Percentiles rank a stretch among this genome's conserved stretches.
These are phyloP conservation scores for Pipa parva DNA, from an alignment of 2,113 vertebrate species.

Conservation along the genomic window DNA sequence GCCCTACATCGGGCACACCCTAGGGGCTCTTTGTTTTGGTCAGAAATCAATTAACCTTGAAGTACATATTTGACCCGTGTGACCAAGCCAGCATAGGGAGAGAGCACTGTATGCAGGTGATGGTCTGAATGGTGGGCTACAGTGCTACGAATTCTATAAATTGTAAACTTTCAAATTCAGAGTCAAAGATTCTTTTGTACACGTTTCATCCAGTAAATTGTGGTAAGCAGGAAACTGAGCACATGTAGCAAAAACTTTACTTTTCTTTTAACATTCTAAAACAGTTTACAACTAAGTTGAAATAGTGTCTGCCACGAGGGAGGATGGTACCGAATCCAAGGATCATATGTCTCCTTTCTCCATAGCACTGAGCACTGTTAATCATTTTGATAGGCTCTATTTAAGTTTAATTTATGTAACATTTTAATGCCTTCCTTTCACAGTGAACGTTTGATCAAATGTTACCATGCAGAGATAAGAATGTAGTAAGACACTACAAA, in stretches of 20 bases:
- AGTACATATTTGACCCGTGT: no score
- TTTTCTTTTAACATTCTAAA: background rate
- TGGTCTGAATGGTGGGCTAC: no score
- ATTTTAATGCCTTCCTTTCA: constrained; percentile 30
- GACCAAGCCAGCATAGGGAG: no score
- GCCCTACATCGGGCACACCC: no score
- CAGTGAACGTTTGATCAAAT: constrained; percentile 31
- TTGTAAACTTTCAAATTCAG: no score
- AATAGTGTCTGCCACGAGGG: constrained; percentile 10
- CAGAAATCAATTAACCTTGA: no score
- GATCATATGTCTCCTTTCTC: constrained; percentile 18
- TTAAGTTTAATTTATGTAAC: constrained; percentile 33
- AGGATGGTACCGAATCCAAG: background rate
- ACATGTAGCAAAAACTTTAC: background rate
- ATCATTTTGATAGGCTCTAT: constrained; percentile 36
- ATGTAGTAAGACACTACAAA: constrained; percentile 23
- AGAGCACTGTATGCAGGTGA: no score
- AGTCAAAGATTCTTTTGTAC: no score
- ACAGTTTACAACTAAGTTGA: background rate
- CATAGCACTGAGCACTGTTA: constrained; percentile 8
- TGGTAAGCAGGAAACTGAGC: no score
- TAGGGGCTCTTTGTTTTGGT: no score
- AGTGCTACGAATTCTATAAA: no score
- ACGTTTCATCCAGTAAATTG: no score
- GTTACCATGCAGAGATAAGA: constrained; percentile 33